Percentiles rank a stretch among this genome's conserved stretches.
These are phyloP conservation scores for Megalops cyprinoides DNA, from an alignment of 2,797 vertebrate species.

Conservation along the genomic window DNA sequence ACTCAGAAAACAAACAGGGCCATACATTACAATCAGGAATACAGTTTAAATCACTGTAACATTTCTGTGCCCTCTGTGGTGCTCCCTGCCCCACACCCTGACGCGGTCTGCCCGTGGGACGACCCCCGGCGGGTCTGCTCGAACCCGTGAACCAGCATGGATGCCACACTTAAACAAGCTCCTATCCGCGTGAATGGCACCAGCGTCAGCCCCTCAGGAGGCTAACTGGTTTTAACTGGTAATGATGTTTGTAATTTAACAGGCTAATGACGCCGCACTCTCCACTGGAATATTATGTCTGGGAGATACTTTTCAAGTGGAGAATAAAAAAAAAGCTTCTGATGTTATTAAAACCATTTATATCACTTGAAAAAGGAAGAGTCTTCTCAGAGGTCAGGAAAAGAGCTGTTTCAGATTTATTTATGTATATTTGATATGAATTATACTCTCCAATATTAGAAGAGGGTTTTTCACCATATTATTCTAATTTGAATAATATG, in stretches of 20 bases:
- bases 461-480: too few relatives aligned
- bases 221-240: conserved; percentile 24
- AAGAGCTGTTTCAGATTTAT: too few relatives aligned
- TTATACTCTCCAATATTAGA: too few relatives aligned
- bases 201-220: not conserved
- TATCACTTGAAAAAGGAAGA: not conserved
- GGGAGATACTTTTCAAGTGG: not conserved
- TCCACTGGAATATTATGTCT: conserved; percentile 14
- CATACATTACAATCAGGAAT: too few relatives aligned
- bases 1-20: too few relatives aligned
- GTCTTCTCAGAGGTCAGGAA: not conserved
- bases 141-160: not conserved
- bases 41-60: too few relatives aligned
- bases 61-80: too few relatives aligned
- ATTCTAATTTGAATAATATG: too few relatives aligned
- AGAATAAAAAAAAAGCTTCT: not conserved
- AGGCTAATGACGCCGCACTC: conserved; percentile 20
- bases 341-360: too few relatives aligned
- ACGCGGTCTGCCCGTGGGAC: too few relatives aligned
- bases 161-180: not conserved
- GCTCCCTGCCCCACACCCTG: too few relatives aligned
- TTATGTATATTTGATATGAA: too few relatives aligned
- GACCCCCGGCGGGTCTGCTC: not conserved
- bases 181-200: not conserved
- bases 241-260: conserved; percentile 25